A percentile compares a stretch with the other conserved stretches of the same genome.
phyloP scores from a whole-genome alignment of 1,140 invertebrate species.

The Pteromalus puparum region DNA sequence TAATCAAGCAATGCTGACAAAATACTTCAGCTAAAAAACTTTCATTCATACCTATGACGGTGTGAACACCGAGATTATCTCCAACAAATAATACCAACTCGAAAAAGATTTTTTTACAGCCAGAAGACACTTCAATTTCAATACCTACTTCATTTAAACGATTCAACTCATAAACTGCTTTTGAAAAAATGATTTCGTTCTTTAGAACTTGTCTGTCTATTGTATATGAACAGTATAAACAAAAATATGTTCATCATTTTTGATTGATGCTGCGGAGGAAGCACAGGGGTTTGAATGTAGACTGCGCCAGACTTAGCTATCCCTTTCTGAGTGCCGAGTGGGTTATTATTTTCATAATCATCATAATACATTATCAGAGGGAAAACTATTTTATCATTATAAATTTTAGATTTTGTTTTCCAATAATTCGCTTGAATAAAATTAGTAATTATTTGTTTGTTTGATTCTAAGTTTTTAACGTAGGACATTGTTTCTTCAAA shows the following conservation, averaged over 20 bases:
- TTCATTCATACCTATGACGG: slow-evolving; percentile 49
- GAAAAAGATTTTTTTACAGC: slow-evolving; percentile 35
- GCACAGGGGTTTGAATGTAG: no score
- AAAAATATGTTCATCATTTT: slow-evolving; percentile 14
- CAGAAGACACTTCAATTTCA: not conserved
- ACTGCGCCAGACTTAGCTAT: no score
- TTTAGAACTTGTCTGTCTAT: slow-evolving; percentile 10
- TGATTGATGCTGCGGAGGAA: no score
- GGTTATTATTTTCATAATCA: no score
- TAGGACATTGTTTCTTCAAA: slow-evolving; percentile 15
- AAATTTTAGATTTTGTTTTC: not conserved
- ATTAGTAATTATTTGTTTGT: slow-evolving; percentile 18
- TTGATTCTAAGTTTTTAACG: slow-evolving; percentile 1
- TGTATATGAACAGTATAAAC: not conserved
- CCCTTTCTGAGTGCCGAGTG: no score
- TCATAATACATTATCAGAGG: no score
- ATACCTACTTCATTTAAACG: not conserved
- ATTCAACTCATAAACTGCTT: not conserved
- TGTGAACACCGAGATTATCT: slow-evolving; percentile 36
- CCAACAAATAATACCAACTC: slow-evolving; percentile 14
- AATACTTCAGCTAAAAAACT: slow-evolving; percentile 47
- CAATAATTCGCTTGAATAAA: not conserved
- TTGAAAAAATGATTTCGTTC: slow-evolving; percentile 41
- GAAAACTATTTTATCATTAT: no score
- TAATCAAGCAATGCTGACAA: slow-evolving; percentile 45